Conservation (phyloP, 2,888 invertebrate species). For the Pseudanteris insignis region DNA sequence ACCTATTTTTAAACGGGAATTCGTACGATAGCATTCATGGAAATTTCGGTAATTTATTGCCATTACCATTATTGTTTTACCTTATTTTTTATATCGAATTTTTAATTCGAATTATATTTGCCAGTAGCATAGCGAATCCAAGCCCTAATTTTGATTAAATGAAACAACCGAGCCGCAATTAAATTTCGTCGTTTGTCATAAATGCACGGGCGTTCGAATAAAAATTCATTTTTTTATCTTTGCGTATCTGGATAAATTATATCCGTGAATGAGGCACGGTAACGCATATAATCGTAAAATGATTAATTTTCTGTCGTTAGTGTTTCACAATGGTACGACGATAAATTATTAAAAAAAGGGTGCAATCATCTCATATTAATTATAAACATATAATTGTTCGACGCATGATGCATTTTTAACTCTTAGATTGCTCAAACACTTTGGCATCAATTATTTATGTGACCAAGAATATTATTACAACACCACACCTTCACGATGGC, state of each 20-base stretch:
- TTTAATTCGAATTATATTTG: no score
- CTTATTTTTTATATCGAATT: no score
- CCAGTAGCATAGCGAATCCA: no score
- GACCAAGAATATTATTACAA: conserved; percentile 11
- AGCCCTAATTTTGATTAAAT: conserved; percentile 3
- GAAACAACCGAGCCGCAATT: not conserved
- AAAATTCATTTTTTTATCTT: conserved; percentile 8
- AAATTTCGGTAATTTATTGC: no score
- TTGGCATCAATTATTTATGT: conserved; percentile 38
- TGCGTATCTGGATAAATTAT: conserved; percentile 18
- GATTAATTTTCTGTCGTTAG: conserved; percentile 30
- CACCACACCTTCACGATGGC: no score
- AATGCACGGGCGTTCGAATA: conserved; percentile 10
- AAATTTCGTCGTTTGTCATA: conserved; percentile 9
- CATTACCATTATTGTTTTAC: no score
- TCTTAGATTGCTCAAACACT: conserved; percentile 39
- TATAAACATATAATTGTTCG: conserved; percentile 41
- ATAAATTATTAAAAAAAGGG: conserved; percentile 37
- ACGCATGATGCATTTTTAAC: conserved; percentile 38
- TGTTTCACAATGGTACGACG: conserved; percentile 15
- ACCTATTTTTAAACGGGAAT: no score
- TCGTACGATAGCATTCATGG: no score
- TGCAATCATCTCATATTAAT: conserved; percentile 37
- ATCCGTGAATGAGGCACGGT: conserved; percentile 13
- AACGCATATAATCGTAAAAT: conserved; percentile 27